phyloP scores from a whole-genome alignment of 1,140 invertebrate species.

The Ceratoteleas bidentatus region DNA sequence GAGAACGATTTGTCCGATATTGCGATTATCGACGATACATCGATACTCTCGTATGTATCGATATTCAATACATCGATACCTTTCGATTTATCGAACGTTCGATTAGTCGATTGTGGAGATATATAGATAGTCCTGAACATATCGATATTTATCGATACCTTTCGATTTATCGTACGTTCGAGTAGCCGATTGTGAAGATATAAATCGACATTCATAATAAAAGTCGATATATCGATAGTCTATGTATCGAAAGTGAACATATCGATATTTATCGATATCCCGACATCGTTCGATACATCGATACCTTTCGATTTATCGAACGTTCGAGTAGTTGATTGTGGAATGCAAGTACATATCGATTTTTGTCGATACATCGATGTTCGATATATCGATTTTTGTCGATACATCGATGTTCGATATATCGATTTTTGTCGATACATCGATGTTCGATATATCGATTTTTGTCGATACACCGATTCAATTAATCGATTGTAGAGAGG shows the following conservation, averaged over 20 bases:
- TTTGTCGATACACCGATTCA: too few species aligned
- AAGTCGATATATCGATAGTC: conserved; percentile 2
- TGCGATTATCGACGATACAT: too few species aligned
- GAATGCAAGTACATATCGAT: conserved; percentile 1
- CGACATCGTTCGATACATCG: background rate
- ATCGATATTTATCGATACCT: background rate
- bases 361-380: conserved; percentile 1
- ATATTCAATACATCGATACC: conserved; percentile 2
- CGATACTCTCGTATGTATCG: background rate
- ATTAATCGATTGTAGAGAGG: too few species aligned
- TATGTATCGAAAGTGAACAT: background rate
- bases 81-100: too few species aligned
- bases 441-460: too few species aligned
- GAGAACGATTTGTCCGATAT: conserved; percentile 18
- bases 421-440: too few species aligned
- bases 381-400: too few species aligned
- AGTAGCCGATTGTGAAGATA: conserved; percentile 6
- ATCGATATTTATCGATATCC: background rate
- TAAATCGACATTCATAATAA: background rate
- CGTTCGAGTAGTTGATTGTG: background rate
- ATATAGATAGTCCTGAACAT: too few species aligned
- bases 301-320: too few species aligned
- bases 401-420: too few species aligned
- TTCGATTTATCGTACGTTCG: too few species aligned
- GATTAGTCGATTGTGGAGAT: too few species aligned